Base-by-base conservation (phyloP, 2,888 invertebrate species). In the Barypeithes pellucidus region DNA sequence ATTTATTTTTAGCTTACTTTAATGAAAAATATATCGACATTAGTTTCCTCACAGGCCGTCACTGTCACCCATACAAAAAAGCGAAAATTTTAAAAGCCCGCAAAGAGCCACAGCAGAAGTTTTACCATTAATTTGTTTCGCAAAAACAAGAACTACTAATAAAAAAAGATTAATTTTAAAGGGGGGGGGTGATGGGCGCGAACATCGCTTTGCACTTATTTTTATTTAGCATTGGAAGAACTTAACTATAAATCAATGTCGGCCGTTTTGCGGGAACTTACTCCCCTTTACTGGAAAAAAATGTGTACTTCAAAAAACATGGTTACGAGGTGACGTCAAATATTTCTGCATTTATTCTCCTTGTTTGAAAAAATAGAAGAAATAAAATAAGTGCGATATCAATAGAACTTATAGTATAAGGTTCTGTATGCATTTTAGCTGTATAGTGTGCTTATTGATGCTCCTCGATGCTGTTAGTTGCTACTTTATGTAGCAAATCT, bases 151-250 rank as follows among this genome's bases (percentile, higher is more conserved):
- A 73, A 67, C 73, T 68, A 73, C 78, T 77, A 77, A 76, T 77
- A 78, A 76, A 75, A 41, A 78, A 80, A 81, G 82, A 82, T 82
- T 82, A 81, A 82, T 82, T 81, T 81, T 78, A 70, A 68, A 75
- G 75, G 78, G 78, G 78, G 78, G 79, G 75, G 77, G 77, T 78
- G 78, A 82, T 79, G 79, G 80, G 80, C 80, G 79, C 79, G 81
- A 84, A 84, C 84, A 84, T 77, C 81, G 81, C 81, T 84, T 82
- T 80, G 84, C 84, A 84, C 84, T 84, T 84, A 84, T 84, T 84
- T 84, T 84, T 84, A 84, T 84, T 84, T 83, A 82, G 83, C 84
- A 84, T 84, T 84, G 83, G 80, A 80, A 84, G 80, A 80, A 81
- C 79, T 82, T 82, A 76, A 81, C 82, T 80, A 84, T 84, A 84